Evolutionary conservation across 2,797 vertebrate species (phyloP).

Genomic region (Pygocentrus nattereri): DNA sequence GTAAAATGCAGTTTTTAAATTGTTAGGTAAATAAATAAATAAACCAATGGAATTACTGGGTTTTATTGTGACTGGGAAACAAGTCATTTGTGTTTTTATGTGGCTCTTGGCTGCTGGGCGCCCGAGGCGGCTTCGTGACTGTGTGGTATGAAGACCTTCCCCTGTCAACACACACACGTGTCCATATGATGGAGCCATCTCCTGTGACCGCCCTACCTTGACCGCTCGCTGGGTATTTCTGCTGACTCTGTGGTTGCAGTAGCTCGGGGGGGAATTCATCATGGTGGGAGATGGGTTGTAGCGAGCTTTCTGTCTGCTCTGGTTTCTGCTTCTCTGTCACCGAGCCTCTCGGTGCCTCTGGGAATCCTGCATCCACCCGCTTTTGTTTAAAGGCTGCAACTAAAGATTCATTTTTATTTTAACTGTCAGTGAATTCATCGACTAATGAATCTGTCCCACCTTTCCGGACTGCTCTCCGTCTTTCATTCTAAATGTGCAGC

Average conservation of each 20-base stretch:
- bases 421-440: too few relatives aligned
- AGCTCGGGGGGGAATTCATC: constrained; percentile 1
- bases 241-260: constrained; percentile 38
- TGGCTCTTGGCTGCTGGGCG: not conserved
- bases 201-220: constrained; percentile 40
- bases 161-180: not conserved
- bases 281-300: not conserved
- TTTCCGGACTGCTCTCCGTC: too few relatives aligned
- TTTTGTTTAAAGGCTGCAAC: not conserved
- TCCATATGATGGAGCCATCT: constrained; percentile 16
- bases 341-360: not conserved
- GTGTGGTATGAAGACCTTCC: not conserved
- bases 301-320: not conserved
- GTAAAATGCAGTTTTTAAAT: not conserved
- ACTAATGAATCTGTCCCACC: too few relatives aligned
- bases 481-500: too few relatives aligned
- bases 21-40: not conserved
- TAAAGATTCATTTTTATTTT: not conserved
- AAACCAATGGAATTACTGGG: not conserved
- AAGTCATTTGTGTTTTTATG: not conserved
- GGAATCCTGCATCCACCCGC: not conserved
- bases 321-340: not conserved
- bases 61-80: not conserved
- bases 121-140: not conserved
- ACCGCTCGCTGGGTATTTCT: constrained; percentile 24